Conservation (phyloP, 2,797 vertebrate species). For the Pteronotus mesoamericanus region DNA sequence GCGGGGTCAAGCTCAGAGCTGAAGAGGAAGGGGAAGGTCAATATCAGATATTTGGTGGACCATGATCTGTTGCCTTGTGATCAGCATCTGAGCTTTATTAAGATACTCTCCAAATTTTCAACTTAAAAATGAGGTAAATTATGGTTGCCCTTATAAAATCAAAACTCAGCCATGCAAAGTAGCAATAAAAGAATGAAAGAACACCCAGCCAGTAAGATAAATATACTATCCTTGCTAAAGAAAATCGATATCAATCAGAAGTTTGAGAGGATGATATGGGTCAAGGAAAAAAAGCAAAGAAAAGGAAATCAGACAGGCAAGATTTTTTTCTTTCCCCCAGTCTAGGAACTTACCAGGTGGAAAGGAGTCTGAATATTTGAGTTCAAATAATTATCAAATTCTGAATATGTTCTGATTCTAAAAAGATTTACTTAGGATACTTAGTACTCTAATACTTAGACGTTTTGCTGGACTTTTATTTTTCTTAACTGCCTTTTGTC, state of each 20-base stretch:
- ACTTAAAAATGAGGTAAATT: constrained; percentile 16
- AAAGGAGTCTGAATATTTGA: not conserved
- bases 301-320: not conserved
- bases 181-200: not conserved
- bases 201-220: not conserved
- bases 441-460: not conserved
- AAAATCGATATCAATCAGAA: not conserved
- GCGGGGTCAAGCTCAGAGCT: not conserved
- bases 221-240: not conserved
- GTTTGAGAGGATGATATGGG: not conserved
- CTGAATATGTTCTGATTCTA: not conserved
- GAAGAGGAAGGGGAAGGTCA: not conserved
- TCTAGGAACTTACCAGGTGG: not conserved
- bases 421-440: too few species aligned
- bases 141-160: not conserved
- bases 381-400: not conserved
- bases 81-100: not conserved
- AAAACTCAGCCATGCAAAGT: not conserved
- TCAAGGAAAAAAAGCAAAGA: not conserved
- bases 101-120: not conserved
- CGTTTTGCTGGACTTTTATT: not conserved
- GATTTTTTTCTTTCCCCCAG: not conserved
- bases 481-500: not conserved
- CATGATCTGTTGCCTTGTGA: not conserved
- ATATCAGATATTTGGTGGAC: not conserved